A percentile compares a stretch with the other conserved stretches of the same genome.
Evolutionary conservation across 2,113 vertebrate genomes (phyloP).

Genomic region (Cephalopterus ornatus): DNA sequence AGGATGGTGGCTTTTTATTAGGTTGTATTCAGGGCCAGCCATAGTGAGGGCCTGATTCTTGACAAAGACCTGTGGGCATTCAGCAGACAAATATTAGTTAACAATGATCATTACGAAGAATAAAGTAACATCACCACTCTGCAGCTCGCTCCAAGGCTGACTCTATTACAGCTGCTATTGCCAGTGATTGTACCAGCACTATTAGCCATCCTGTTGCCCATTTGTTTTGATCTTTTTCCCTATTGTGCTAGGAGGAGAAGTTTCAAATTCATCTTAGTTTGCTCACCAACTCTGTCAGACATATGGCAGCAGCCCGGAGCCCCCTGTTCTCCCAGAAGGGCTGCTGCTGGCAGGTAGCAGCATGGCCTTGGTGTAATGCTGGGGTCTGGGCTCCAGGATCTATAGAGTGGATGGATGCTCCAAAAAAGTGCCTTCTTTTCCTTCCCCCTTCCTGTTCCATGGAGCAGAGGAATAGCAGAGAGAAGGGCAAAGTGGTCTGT

Average conservation of each 20-base stretch:
- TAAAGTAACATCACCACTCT: not conserved
- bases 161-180: not conserved
- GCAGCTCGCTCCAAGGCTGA: not conserved
- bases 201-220: not conserved
- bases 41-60: not conserved
- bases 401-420: not conserved
- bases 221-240: constrained; percentile 19
- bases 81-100: constrained; percentile 43
- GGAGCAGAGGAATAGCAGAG: not conserved
- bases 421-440: not conserved
- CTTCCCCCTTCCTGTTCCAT: fast-evolving
- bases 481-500: not conserved
- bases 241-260: not conserved
- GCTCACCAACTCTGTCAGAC: not conserved
- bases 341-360: not conserved
- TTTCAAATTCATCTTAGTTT: constrained; percentile 19
- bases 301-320: not conserved
- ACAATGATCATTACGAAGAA: constrained; percentile 1
- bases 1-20: not conserved
- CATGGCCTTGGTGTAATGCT: not conserved
- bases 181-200: not conserved
- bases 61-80: constrained; percentile 12
- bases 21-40: not conserved
- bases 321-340: not conserved
- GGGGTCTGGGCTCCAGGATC: not conserved